Evolutionary conservation across 2,113 vertebrate species (phyloP).

Genomic region (Synchiropus splendidus): DNA sequence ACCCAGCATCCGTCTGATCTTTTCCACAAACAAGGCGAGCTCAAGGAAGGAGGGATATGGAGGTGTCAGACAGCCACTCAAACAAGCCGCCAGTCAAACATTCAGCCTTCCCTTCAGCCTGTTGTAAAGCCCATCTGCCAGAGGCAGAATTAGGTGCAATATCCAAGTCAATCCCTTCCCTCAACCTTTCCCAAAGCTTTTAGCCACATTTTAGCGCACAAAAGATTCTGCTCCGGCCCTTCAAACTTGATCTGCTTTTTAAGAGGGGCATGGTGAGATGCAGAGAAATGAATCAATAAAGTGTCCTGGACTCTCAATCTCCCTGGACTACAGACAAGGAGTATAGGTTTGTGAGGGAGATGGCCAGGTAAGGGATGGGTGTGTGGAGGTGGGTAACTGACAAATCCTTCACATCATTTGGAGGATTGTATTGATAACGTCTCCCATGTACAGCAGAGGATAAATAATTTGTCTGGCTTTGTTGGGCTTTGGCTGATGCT

Average conservation of each 20-base stretch:
- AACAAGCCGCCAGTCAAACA: slow-evolving; percentile 33
- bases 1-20: slow-evolving; percentile 63
- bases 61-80: slow-evolving; percentile 45
- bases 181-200: slow-evolving; percentile 80
- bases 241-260: slow-evolving; percentile 89
- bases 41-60: slow-evolving; percentile 39
- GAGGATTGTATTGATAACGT: slow-evolving; percentile 92
- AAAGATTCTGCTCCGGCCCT: slow-evolving; percentile 88
- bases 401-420: slow-evolving; percentile 97
- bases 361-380: slow-evolving; percentile 23
- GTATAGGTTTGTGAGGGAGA: slow-evolving; percentile 36
- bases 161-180: slow-evolving; percentile 85
- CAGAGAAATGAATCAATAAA: slow-evolving; percentile 91
- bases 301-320: slow-evolving; percentile 92
- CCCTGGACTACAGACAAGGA: slow-evolving; percentile 76
- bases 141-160: slow-evolving; percentile 75
- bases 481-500: slow-evolving; percentile 55
- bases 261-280: slow-evolving; percentile 75
- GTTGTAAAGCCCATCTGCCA: slow-evolving; percentile 59
- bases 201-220: slow-evolving; percentile 95
- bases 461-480: slow-evolving; percentile 95
- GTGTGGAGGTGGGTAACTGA: slow-evolving; percentile 88
- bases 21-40: slow-evolving; percentile 59
- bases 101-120: slow-evolving; percentile 28
- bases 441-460: slow-evolving; percentile 81